Base-by-base conservation (phyloP, 2,797 vertebrate genomes). In the Aldrovandia affinis region DNA sequence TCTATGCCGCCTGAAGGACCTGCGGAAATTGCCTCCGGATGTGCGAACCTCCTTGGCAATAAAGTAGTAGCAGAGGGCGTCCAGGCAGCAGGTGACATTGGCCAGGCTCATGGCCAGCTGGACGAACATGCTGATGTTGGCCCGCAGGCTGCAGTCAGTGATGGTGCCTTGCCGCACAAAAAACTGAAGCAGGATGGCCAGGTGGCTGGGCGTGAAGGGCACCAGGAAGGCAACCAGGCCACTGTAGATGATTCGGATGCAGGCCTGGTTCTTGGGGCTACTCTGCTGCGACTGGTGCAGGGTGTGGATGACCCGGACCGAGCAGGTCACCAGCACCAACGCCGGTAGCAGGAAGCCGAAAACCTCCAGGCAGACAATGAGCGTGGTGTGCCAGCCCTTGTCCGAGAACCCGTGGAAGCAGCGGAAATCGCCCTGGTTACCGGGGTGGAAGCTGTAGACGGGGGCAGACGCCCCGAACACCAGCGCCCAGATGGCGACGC, bases 31-130 rank as follows among this genome's bases (percentile, higher is more conserved):
- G 22, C 86, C 52, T 63, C 12, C 95, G 84, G 89, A 85, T 86
- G 84, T 91, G 57, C 93, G 88, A 86, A 97, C 96, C 90, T 98
- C 96, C 80, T 91, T 93, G 30, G 95, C 93, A 25, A 96, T 94
- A 81, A 98, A 98, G 89, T 98, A 99, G 88, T 98, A 99, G 88
- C 97, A 97, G 83, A 97, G 83, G 33, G 96, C 97, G 2, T 99
- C 97, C 61, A 99, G 93, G 81, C 96, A 98, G 93, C 97, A 97
- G 93, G 97, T 98, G 86, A 98, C 18, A 83, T 99, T 98, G 84
- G 97, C 95, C 52, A 98, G 85, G 20, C 93, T 94, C 92, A 98
- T 87, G 0, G 97, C 86, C 39, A 97, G 8, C 85, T 98, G 97
- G 33, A 98, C 44, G 90, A 97, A 97, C 0, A 97, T 78, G 88